Evolutionary conservation across 2,888 invertebrate species (phyloP), one percentile per base, ranked within the genome.

Genomic region (Pyrocoelia pectoralis): DNA sequence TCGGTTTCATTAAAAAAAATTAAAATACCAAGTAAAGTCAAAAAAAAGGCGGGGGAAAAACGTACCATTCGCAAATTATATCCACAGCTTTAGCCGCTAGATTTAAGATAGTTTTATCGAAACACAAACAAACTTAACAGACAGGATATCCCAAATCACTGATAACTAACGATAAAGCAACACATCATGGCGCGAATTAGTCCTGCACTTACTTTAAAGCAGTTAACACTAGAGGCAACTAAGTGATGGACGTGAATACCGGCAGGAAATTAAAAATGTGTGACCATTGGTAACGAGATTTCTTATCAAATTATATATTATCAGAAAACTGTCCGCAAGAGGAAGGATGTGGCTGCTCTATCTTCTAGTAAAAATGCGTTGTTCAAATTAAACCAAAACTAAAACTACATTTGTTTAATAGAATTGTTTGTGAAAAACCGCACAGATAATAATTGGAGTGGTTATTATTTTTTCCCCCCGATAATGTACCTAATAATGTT

Each of bases 341-440:
- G 70, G 70, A 70, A 70, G 70, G 70, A 70, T 70, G 70, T 70
- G 70, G 70, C 67, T 62, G 48, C 55, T 53, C 58, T 68, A 65
- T 67, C 60, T 56, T 67, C 60, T 56, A 29, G 33, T 56, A 54
- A 65, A 63, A 56, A 41, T 61, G 63, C 66, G 63, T 60, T 29
- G 56, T 65, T 65, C 28, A 56, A 60, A 52, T 56, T 57, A 41
- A 51, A 51, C 29, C 56, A 56, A 56, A 55, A 55, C 50, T 51
- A 29, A 65, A 60, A 28, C 33, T 50, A 29, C 50, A 50, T 50
- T 29, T 50, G 50, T 28, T 29, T 29, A 50, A 29, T 29, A 50
- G 29, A 46, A 46, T 46, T 46, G 46, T 46, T 46, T 46, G 46
- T 46, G 46, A 46, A 50, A 48, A 29, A 50, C 28, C 29, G 50